phyloP scores from a whole-genome alignment of 2,113 vertebrate genomes.

The Corydoras sp. region DNA sequence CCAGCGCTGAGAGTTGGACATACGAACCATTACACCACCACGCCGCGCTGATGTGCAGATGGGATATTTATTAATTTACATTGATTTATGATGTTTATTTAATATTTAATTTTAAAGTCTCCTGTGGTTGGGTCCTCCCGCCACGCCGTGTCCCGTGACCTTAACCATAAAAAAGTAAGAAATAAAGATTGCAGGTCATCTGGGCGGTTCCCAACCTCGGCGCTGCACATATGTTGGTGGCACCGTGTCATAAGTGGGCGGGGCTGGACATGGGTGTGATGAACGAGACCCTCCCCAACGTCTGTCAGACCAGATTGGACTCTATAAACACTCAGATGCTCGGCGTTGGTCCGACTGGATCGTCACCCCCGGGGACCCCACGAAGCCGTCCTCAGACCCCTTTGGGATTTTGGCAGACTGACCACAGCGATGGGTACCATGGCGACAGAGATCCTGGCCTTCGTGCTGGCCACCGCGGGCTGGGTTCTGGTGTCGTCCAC shows the following conservation, averaged over 20 bases:
- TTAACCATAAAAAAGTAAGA: background rate
- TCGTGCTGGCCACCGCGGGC: conserved; percentile 73
- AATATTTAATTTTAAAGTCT: too few relatives aligned
- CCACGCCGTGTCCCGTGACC: too few relatives aligned
- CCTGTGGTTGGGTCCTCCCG: too few relatives aligned
- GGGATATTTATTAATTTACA: too few relatives aligned
- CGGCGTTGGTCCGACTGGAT: conserved; percentile 37
- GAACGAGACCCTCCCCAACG: conserved; percentile 52
- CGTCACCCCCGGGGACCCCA: background rate
- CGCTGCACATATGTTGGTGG: background rate
- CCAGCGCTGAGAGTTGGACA: too few relatives aligned
- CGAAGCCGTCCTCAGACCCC: background rate
- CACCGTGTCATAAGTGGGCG: conserved; percentile 19
- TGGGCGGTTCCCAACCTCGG: background rate
- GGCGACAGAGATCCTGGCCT: conserved; percentile 78
- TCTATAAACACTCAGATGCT: conserved; percentile 56
- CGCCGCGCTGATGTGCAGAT: too few relatives aligned
- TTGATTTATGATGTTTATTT: too few relatives aligned
- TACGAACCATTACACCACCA: too few relatives aligned
- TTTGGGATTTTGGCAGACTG: background rate
- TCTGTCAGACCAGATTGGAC: conserved; percentile 51
- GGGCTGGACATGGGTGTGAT: conserved; percentile 40
- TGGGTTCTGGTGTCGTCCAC: conserved; percentile 88
- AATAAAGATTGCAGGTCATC: background rate
- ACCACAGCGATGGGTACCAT: conserved; percentile 64